Percentiles rank a stretch among this genome's conserved stretches.
These are phyloP conservation scores for Leptosomus discolor DNA, from an alignment of 2,113 vertebrate genomes.

Conservation along the genomic window DNA sequence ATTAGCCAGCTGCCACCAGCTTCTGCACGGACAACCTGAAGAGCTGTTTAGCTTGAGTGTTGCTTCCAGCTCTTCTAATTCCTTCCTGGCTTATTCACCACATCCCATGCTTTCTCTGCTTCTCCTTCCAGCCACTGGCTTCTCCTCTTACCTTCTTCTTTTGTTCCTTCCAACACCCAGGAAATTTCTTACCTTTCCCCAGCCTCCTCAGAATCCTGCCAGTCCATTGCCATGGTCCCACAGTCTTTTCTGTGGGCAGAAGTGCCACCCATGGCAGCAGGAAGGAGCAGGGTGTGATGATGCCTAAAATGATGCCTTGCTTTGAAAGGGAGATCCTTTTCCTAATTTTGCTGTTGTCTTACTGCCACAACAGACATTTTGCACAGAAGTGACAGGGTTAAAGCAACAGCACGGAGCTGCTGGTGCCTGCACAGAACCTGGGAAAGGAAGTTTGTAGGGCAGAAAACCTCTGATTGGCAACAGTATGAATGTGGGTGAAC, in stretches of 20 bases:
- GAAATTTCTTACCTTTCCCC: background rate
- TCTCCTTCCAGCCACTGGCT: background rate
- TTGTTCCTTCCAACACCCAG: background rate
- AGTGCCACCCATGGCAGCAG: background rate
- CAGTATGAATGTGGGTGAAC: background rate
- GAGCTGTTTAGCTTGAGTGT: background rate
- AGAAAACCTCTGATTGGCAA: background rate
- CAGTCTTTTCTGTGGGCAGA: background rate
- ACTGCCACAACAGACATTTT: background rate
- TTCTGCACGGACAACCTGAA: background rate
- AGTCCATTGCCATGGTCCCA: background rate
- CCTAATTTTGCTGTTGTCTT: background rate
- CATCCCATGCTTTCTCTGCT: background rate
- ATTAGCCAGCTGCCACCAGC: background rate
- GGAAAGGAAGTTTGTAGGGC: background rate
- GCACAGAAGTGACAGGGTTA: background rate
- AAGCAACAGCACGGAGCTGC: accelerated
- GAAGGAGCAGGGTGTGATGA: background rate
- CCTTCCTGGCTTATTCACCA: background rate
- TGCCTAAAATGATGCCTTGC: background rate
- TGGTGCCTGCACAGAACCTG: background rate
- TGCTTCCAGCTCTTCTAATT: background rate
- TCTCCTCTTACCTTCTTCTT: background rate
- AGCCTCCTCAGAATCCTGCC: background rate
- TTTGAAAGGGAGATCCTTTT: background rate